phyloP scores from a whole-genome alignment of 2,113 vertebrate species.

The Ardeotis arabs region DNA sequence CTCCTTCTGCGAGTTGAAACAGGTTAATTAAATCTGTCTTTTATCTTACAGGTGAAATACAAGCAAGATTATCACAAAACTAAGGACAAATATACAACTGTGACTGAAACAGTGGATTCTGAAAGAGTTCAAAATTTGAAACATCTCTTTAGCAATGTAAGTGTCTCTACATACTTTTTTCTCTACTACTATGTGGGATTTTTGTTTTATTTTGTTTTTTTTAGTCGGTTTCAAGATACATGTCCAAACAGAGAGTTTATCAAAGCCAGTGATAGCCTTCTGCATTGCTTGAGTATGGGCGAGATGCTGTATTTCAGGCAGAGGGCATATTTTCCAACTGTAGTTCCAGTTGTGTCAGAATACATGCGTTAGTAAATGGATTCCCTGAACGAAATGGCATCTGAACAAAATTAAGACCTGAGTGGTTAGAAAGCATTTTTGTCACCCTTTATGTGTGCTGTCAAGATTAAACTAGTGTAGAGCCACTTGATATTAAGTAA shows the following conservation, averaged over 20 bases:
- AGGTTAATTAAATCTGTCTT: not conserved
- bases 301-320: not conserved
- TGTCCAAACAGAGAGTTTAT: not conserved
- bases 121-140: constrained; percentile 86
- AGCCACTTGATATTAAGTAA: not conserved
- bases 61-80: constrained; percentile 90
- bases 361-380: not conserved
- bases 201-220: not conserved
- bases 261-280: not conserved
- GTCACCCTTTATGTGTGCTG: not conserved
- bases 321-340: not conserved
- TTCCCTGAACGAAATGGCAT: not conserved
- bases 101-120: constrained; percentile 89
- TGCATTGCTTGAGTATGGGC: not conserved
- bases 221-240: not conserved
- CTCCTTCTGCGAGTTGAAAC: not conserved
- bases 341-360: not conserved
- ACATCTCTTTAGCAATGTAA: constrained; percentile 88
- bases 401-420: not conserved
- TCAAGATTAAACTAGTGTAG: not conserved
- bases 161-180: not conserved
- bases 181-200: not conserved
- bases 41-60: constrained; percentile 85
- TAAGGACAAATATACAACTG: constrained; percentile 93
- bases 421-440: not conserved